phyloP scores from a whole-genome alignment of 2,888 invertebrate genomes.

The Leptothorax acervorum region DNA sequence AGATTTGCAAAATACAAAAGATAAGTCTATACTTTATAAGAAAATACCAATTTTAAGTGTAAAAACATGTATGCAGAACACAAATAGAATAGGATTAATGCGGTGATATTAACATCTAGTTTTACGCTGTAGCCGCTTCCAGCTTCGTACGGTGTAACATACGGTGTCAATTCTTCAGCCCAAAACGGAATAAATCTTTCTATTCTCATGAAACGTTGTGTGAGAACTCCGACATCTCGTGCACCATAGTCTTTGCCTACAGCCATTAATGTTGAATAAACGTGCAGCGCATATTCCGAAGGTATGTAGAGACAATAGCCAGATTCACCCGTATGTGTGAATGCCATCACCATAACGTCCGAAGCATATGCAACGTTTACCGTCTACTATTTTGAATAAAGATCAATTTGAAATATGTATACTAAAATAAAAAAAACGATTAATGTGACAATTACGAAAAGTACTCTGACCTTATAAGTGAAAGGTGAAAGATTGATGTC shows the following conservation, averaged over 20 bases:
- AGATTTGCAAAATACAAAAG: neutral
- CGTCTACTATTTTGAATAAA: constrained; percentile 81
- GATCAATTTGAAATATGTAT: neutral
- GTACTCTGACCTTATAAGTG: constrained; percentile 87
- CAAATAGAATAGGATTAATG: neutral
- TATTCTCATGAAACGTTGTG: constrained; percentile 89
- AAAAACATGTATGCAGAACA: neutral
- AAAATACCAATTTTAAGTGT: neutral
- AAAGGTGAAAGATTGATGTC: constrained; percentile 88
- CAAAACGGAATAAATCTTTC: constrained; percentile 91
- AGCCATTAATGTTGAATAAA: constrained; percentile 90
- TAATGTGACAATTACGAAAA: neutral
- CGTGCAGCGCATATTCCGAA: constrained; percentile 91
- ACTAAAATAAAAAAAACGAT: neutral
- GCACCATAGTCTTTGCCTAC: constrained; percentile 90
- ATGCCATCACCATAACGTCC: constrained; percentile 90
- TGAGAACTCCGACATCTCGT: constrained; percentile 89
- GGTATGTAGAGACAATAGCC: constrained; percentile 91
- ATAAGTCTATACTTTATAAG: neutral
- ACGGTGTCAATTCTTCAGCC: constrained; percentile 89
- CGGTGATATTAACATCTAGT: constrained; percentile 84
- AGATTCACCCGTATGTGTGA: constrained; percentile 91
- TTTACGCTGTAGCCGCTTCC: constrained; percentile 88
- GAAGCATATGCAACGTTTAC: constrained; percentile 90
- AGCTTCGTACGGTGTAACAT: constrained; percentile 89